Evolutionary conservation across 2,888 invertebrate species (phyloP), one percentile per base, ranked within the genome.

Genomic region (Temnothorax ravouxi): DNA sequence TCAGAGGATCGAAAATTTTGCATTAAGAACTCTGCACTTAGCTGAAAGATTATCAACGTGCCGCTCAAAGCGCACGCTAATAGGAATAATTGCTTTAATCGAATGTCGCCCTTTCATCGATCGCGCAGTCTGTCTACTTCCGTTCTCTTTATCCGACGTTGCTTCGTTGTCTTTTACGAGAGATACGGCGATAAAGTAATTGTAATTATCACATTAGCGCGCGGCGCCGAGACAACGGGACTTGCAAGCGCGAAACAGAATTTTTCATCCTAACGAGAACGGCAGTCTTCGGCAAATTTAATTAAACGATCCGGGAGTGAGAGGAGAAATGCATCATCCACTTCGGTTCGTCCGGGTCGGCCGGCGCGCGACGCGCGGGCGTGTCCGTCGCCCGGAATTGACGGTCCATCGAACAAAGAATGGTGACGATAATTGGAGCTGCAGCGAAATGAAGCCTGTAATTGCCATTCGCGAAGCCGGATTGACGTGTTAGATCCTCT

Each of bases 181-280:
- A 72, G 54, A 38, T 77, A 54, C 62, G 82, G 67, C 72, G 85
- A 88, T 85, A 86, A 88, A 87, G 86, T 88, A 89, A 91, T 90
- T 90, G 89, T 88, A 91, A 90, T 90, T 91, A 91, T 88, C 91
- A 84, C 86, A 91, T 91, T 90, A 88, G 75, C 86, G 29, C 64
- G 56, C 29, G 52, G 50, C 76, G 56, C 41, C n/a, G 72, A 87
- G 71, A 81, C 62, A 54, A 52, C 67, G 29, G 21, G 50, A 47
- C 15, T 54, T 29, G 29, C 61, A 54, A 64, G 25, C 82, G 64
- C 41, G 82, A 75, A 56, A 75, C 82, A 75, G 82, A 82, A 80
- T 80, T 79, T 81, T 79, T 75, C 56, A 44, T 82, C 64, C 18
- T 82, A 82, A 82, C 79, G 64, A 77, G 77, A 64, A 64, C 80